phyloP scores from a whole-genome alignment of 2,113 vertebrate genomes.

The Pipra filicauda region DNA sequence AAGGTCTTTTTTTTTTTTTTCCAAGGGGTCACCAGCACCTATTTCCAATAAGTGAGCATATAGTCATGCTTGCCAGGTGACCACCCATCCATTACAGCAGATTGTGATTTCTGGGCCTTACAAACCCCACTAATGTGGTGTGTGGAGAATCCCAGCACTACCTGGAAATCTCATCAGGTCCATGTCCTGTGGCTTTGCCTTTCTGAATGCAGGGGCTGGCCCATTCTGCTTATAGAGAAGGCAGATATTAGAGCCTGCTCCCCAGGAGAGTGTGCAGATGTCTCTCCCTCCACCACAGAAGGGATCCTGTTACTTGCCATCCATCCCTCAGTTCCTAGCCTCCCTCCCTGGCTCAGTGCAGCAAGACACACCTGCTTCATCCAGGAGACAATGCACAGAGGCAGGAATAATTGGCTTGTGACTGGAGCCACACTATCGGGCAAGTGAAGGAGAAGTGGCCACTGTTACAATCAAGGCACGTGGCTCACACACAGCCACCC shows the following conservation, averaged over 20 bases:
- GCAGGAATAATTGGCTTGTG: not conserved
- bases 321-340: not conserved
- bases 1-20: not conserved
- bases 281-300: not conserved
- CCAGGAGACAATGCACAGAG: rapidly evolving
- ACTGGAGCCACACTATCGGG: not conserved
- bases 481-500: not conserved
- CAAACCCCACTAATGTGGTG: not conserved
- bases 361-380: not conserved
- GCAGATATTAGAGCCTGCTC: not conserved
- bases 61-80: not conserved
- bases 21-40: not conserved
- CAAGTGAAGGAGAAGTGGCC: not conserved
- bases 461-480: rapidly evolving
- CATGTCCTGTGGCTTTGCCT: not conserved
- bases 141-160: not conserved
- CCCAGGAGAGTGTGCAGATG: not conserved
- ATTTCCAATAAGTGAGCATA: not conserved
- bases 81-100: not conserved
- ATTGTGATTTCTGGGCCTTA: not conserved
- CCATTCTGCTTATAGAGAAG: not conserved
- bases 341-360: not conserved
- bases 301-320: not conserved
- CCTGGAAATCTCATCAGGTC: not conserved
- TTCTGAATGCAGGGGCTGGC: not conserved